A percentile compares a stretch with the other conserved stretches of the same genome.
Conservation (phyloP, 2,797 vertebrate species). For the Diglossa cyanea region DNA sequence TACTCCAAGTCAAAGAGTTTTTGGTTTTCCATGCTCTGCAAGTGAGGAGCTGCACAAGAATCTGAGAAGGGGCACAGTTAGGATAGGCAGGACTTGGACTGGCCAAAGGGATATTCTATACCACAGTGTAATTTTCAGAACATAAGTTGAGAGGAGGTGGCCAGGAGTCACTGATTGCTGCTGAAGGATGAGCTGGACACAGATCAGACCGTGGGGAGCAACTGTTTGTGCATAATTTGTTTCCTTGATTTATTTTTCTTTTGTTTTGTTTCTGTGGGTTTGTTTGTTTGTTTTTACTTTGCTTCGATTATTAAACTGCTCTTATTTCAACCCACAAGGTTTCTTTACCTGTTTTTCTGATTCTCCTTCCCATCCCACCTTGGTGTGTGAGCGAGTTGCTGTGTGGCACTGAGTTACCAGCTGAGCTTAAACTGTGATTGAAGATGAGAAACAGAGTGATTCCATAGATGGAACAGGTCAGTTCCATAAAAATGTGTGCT, state of each 20-base stretch:
- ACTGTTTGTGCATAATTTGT: neutral
- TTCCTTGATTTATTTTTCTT: neutral
- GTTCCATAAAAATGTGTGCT: neutral
- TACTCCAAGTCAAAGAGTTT: neutral
- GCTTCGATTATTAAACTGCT: neutral
- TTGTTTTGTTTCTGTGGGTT: neutral
- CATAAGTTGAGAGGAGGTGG: neutral
- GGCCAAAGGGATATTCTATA: neutral
- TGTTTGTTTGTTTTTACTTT: neutral
- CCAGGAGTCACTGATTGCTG: neutral
- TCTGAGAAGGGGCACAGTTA: neutral
- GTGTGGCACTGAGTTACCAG: neutral
- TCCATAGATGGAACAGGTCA: neutral
- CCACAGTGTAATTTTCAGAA: neutral
- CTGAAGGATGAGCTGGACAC: neutral
- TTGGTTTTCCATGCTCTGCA: neutral
- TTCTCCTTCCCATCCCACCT: neutral
- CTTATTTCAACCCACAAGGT: neutral
- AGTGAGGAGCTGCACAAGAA: neutral
- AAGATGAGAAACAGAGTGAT: neutral
- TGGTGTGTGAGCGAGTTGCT: neutral
- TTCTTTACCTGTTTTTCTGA: neutral
- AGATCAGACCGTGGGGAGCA: rapidly evolving
- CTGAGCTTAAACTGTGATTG: neutral
- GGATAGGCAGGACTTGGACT: neutral